These are phyloP conservation scores for Pteromalus puparum DNA, from an alignment of 1,140 invertebrate species.

Conservation along the genomic window DNA sequence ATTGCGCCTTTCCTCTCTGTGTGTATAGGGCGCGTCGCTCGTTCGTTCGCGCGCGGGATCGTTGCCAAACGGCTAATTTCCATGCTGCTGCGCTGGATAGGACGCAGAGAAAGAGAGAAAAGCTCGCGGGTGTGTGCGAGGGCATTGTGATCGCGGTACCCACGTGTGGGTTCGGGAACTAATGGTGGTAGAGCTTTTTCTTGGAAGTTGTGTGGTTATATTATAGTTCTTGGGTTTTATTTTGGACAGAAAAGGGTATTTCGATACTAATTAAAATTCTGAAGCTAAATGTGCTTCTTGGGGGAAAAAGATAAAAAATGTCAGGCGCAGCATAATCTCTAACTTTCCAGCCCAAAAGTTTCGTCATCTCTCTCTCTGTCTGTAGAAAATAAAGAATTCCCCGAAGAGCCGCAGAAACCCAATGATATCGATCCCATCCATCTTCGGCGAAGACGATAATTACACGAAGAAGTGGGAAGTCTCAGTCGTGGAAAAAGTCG, in stretches of 20 bases:
- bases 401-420: neutral
- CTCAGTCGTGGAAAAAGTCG: neutral
- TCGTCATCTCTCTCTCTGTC: neutral
- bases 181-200: too few species aligned
- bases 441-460: slow-evolving; percentile 27
- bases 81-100: slow-evolving; percentile 41
- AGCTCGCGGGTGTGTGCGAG: too few species aligned
- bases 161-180: too few species aligned
- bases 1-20: neutral
- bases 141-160: too few species aligned
- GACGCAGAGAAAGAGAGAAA: too few species aligned
- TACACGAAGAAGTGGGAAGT: slow-evolving; percentile 1
- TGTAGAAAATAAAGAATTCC: neutral
- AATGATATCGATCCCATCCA: slow-evolving; percentile 27
- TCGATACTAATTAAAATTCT: too few species aligned
- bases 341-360: neutral
- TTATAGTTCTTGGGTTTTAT: too few species aligned
- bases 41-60: slow-evolving; percentile 53
- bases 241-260: too few species aligned
- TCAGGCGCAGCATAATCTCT: too few species aligned
- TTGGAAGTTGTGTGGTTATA: too few species aligned
- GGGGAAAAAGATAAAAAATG: too few species aligned
- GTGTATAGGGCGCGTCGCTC: slow-evolving; percentile 32
- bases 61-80: slow-evolving; percentile 64
- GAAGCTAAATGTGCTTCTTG: too few species aligned